Percentiles rank a stretch among this genome's conserved stretches.
Evolutionary conservation across 2,888 invertebrate species (phyloP).

Genomic region (Andrena praecox): DNA sequence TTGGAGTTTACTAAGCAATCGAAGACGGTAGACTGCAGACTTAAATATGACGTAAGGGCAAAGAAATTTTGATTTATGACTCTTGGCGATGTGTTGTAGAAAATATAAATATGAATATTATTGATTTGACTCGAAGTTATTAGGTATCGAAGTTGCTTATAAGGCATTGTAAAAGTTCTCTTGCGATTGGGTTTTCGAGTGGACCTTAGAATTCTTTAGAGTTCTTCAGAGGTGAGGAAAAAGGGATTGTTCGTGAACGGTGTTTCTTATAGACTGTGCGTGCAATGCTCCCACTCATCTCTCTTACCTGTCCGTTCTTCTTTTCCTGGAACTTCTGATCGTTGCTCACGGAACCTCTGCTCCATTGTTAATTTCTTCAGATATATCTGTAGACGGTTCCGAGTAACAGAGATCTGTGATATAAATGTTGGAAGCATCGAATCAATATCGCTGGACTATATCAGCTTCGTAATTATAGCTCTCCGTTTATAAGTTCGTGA

Average conservation of each 20-base stretch:
- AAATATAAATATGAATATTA: too few relatives aligned
- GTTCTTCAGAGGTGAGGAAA: background rate
- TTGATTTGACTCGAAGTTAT: too few relatives aligned
- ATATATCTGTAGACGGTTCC: background rate
- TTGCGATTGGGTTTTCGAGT: background rate
- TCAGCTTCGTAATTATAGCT: background rate
- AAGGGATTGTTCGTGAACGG: background rate
- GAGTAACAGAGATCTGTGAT: background rate
- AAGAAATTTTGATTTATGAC: too few relatives aligned
- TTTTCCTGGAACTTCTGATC: slow-evolving; percentile 19
- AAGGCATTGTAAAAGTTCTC: background rate
- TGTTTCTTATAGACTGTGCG: slow-evolving; percentile 19
- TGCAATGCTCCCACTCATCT: slow-evolving; percentile 31
- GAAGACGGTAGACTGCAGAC: too few relatives aligned
- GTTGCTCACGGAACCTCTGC: background rate
- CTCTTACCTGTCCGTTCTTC: slow-evolving; percentile 5
- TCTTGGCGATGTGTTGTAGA: too few relatives aligned
- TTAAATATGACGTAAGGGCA: too few relatives aligned
- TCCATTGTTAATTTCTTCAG: slow-evolving; percentile 2
- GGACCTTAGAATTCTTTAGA: background rate
- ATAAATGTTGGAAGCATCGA: background rate
- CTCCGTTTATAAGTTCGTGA: background rate
- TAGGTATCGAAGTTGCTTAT: background rate
- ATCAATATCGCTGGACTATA: background rate
- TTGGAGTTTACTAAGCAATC: too few relatives aligned